Evolutionary conservation across 1,140 invertebrate genomes (phyloP).

Genomic region (Eciton burchellii): DNA sequence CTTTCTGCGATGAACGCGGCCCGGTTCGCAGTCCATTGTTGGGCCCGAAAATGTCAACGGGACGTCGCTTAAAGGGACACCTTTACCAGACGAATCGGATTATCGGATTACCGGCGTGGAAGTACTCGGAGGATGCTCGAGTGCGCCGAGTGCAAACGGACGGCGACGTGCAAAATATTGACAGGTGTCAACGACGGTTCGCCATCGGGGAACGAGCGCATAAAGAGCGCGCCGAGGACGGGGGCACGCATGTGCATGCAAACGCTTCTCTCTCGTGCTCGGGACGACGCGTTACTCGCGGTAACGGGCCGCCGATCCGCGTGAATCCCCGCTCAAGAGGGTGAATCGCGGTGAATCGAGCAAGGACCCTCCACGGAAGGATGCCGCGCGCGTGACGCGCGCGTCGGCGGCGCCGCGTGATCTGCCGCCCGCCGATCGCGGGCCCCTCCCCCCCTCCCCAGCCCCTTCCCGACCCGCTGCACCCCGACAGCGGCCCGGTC

Average conservation of each 20-base stretch:
- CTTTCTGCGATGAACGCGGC: slow-evolving; percentile 61
- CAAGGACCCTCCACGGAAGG: not conserved
- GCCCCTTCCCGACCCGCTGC: too few relatives aligned
- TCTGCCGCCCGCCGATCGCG: too few relatives aligned
- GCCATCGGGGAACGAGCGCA: slow-evolving; percentile 2
- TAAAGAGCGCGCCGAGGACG: slow-evolving; percentile 19
- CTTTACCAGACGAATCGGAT: slow-evolving; percentile 81
- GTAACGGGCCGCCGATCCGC: not conserved
- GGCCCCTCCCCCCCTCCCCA: too few relatives aligned
- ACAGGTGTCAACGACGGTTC: slow-evolving; percentile 52
- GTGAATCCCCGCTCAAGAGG: not conserved
- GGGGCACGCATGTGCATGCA: not conserved
- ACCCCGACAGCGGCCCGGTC: too few relatives aligned
- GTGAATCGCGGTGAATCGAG: not conserved
- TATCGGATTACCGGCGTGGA: slow-evolving; percentile 79
- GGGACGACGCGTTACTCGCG: not conserved
- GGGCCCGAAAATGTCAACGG: slow-evolving; percentile 79
- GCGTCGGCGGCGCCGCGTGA: too few relatives aligned
- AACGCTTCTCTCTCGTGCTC: slow-evolving; percentile 2
- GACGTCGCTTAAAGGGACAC: slow-evolving; percentile 75
- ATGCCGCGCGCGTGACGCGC: not conserved
- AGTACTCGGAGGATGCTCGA: slow-evolving; percentile 67
- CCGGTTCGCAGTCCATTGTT: slow-evolving; percentile 83
- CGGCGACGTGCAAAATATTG: slow-evolving; percentile 54
- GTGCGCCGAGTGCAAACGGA: slow-evolving; percentile 1